Percentiles rank a stretch among this genome's conserved stretches.
Evolutionary conservation across 2,797 vertebrate species (phyloP).

Genomic region (Hafferia zeledoni): DNA sequence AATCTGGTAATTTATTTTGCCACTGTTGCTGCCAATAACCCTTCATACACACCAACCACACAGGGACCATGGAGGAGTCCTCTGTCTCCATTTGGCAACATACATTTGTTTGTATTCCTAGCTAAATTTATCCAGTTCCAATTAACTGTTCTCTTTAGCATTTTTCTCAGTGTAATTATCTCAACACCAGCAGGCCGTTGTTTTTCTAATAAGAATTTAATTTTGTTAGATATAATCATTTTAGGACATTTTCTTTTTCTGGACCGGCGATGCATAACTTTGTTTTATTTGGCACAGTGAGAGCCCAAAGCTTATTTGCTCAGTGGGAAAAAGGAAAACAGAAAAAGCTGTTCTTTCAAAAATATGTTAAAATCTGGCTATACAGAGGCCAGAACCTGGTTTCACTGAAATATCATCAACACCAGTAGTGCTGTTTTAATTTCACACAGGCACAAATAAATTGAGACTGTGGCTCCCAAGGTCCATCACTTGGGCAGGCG

Average conservation of each 20-base stretch:
- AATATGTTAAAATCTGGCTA: not conserved
- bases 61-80: not conserved
- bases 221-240: constrained; percentile 58
- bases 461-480: not conserved
- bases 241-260: constrained; percentile 21
- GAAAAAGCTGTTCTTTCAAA: not conserved
- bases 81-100: constrained; percentile 27
- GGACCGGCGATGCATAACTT: not conserved
- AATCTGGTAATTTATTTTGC: constrained; percentile 16
- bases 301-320: not conserved
- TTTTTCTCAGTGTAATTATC: constrained; percentile 57
- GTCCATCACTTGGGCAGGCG: not conserved
- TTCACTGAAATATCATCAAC: not conserved
- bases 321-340: not conserved
- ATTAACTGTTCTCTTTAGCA: constrained; percentile 56
- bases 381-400: not conserved
- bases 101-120: constrained; percentile 47
- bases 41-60: not conserved
- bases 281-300: constrained; percentile 20
- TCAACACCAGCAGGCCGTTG: constrained; percentile 43
- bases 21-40: not conserved
- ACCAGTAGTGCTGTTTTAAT: not conserved
- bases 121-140: constrained; percentile 53
- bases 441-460: not conserved
- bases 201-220: constrained; percentile 62